Evolutionary conservation across 2,888 invertebrate species (phyloP).

Genomic region (Junonia oenone): DNA sequence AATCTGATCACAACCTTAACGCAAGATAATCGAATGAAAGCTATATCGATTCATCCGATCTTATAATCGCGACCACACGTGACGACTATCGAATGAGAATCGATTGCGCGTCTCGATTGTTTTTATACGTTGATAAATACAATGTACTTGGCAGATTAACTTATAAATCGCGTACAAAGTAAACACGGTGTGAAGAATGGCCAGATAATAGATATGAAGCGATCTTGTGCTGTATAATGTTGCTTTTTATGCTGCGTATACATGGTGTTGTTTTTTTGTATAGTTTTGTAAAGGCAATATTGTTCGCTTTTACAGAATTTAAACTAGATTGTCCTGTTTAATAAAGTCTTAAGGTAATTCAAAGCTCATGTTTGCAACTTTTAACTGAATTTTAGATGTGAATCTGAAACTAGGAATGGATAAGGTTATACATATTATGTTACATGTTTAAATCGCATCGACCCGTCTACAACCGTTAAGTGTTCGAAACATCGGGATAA

Average conservation of each 20-base stretch:
- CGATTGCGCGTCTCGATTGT: conserved; percentile 30
- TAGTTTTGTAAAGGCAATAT: too few relatives aligned
- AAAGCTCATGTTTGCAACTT: too few relatives aligned
- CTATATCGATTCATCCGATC: conserved; percentile 37
- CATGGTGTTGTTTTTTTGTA: background rate
- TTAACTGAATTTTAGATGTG: too few relatives aligned
- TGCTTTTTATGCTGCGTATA: background rate
- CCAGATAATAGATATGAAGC: conserved; percentile 18
- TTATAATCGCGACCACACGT: conserved; percentile 41
- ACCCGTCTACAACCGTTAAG: too few relatives aligned
- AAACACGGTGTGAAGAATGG: conserved; percentile 27
- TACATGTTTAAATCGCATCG: too few relatives aligned
- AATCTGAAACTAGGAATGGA: too few relatives aligned
- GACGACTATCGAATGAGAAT: conserved; percentile 36
- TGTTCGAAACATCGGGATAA: too few relatives aligned
- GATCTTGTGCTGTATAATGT: conserved; percentile 10
- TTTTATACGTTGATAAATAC: conserved; percentile 20
- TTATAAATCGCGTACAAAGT: conserved; percentile 28
- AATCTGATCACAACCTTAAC: conserved; percentile 9
- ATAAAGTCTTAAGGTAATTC: too few relatives aligned
- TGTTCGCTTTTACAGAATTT: too few relatives aligned
- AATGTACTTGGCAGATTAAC: conserved; percentile 22
- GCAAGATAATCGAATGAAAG: conserved; percentile 36
- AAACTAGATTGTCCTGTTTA: too few relatives aligned
- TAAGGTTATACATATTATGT: too few relatives aligned